These are phyloP conservation scores for Acheta domesticus DNA, from an alignment of 2,888 invertebrate genomes.

Conservation along the genomic window DNA sequence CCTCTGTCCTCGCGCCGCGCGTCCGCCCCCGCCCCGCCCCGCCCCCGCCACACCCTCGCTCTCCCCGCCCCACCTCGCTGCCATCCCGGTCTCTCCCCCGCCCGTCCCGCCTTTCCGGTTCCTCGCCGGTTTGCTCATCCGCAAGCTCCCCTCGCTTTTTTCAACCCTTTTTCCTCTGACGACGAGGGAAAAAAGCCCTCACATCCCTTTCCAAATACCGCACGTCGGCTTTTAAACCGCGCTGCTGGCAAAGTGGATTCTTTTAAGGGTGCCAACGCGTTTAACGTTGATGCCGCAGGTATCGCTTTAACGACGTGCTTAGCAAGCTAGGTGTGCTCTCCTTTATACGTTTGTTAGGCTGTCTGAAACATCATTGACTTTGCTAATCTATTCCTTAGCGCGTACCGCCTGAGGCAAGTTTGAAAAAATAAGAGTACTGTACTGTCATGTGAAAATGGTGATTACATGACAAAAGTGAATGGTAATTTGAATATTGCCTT, in stretches of 20 bases:
- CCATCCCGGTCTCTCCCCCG: not conserved
- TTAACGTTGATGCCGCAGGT: slow-evolving; percentile 7
- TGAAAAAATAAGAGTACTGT: no score
- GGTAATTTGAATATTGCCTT: no score
- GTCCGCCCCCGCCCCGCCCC: not conserved
- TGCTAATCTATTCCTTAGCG: no score
- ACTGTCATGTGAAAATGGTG: no score
- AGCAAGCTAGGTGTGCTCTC: not conserved
- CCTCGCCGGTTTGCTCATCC: slow-evolving; percentile 8
- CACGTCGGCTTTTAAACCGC: slow-evolving; percentile 18
- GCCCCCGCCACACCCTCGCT: not conserved
- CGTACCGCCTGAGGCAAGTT: no score
- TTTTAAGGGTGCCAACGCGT: not conserved
- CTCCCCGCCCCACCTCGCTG: not conserved
- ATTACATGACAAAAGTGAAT: no score
- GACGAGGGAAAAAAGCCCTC: slow-evolving; percentile 11
- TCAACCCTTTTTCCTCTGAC: not conserved
- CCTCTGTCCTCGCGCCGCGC: not conserved
- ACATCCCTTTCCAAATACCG: slow-evolving; percentile 5
- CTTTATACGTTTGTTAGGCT: not conserved
- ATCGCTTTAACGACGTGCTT: slow-evolving; percentile 1
- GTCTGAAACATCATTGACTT: not conserved
- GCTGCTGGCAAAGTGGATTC: not conserved
- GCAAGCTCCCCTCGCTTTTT: not conserved
- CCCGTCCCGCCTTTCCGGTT: not conserved